Percentiles rank a stretch among this genome's conserved stretches.
Evolutionary conservation across 2,113 vertebrate species (phyloP).

Genomic region (Manacus vitellinus): DNA sequence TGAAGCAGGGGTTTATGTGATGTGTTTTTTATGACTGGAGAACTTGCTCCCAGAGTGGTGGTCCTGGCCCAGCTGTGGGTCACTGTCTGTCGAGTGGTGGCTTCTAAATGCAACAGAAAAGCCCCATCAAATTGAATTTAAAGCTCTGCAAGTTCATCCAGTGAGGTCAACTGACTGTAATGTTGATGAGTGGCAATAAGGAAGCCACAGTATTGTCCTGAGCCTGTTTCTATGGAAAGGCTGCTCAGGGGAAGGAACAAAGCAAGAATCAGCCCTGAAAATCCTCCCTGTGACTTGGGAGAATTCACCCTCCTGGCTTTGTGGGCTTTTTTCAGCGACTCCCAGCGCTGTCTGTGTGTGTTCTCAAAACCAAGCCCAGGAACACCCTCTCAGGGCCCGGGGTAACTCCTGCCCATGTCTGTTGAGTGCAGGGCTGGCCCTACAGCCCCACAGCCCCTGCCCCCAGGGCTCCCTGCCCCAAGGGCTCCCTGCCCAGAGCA

Average conservation of each 20-base stretch:
- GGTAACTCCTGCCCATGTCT: not conserved
- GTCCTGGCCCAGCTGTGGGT: not conserved
- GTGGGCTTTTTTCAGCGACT: not conserved
- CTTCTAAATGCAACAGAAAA: not conserved
- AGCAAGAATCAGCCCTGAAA: not conserved
- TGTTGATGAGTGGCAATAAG: not conserved
- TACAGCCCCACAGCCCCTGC: not conserved
- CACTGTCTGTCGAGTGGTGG: not conserved
- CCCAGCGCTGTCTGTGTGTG: not conserved
- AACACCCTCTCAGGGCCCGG: not conserved
- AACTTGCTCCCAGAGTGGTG: not conserved
- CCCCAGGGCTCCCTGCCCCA: too few relatives aligned
- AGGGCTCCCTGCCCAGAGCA: not conserved
- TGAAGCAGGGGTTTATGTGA: not conserved
- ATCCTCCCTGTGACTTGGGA: not conserved
- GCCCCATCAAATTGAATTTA: not conserved
- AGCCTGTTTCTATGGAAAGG: not conserved
- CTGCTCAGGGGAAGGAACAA: not conserved
- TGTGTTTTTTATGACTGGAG: not conserved
- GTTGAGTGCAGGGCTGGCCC: not conserved
- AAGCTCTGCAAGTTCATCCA: not conserved
- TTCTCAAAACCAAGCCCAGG: not conserved
- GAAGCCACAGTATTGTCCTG: not conserved
- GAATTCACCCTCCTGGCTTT: not conserved
- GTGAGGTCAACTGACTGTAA: not conserved